phyloP scores from a whole-genome alignment of 2,888 invertebrate genomes.

The Scaptomyza cyrtandrae region DNA sequence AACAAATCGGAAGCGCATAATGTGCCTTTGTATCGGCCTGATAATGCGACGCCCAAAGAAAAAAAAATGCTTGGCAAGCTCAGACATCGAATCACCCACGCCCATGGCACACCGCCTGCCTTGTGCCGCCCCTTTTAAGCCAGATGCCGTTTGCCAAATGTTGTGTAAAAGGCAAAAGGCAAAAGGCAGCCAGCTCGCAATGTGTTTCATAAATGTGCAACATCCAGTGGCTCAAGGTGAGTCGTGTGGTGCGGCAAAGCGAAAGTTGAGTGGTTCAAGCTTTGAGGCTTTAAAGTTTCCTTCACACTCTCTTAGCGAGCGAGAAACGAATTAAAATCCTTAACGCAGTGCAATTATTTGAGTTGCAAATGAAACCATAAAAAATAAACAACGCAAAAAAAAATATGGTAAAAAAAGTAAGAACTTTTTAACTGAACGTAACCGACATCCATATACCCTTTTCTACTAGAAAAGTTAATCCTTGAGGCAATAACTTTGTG shows the following conservation, averaged over 20 bases:
- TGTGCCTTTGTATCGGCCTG: conserved; percentile 77
- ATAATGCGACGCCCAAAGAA: conserved; percentile 67
- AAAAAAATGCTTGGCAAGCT: conserved; percentile 62
- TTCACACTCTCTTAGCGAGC: conserved; percentile 34
- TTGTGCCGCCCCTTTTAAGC: conserved; percentile 1
- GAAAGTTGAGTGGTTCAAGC: conserved; percentile 8
- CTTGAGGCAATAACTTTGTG: too few species aligned
- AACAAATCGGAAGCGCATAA: conserved; percentile 74
- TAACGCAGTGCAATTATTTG: conserved; percentile 69
- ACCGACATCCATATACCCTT: conserved; percentile 1
- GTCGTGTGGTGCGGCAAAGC: conserved; percentile 13
- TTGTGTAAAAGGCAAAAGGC: conserved; percentile 70
- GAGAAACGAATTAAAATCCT: conserved; percentile 70
- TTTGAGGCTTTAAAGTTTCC: conserved; percentile 38
- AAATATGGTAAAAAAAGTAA: conserved; percentile 28
- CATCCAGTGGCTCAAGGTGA: conserved; percentile 53
- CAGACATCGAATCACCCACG: conserved; percentile 26
- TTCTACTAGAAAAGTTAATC: too few species aligned
- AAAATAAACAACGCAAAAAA: conserved; percentile 23
- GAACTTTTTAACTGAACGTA: not conserved
- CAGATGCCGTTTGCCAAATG: conserved; percentile 70
- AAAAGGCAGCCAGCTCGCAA: conserved; percentile 30
- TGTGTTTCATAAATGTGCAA: conserved; percentile 74
- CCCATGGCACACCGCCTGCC: conserved; percentile 5
- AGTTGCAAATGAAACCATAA: conserved; percentile 60